These are phyloP conservation scores for Pangasius larnaudii DNA, from an alignment of 2,797 vertebrate species.

Conservation along the genomic window DNA sequence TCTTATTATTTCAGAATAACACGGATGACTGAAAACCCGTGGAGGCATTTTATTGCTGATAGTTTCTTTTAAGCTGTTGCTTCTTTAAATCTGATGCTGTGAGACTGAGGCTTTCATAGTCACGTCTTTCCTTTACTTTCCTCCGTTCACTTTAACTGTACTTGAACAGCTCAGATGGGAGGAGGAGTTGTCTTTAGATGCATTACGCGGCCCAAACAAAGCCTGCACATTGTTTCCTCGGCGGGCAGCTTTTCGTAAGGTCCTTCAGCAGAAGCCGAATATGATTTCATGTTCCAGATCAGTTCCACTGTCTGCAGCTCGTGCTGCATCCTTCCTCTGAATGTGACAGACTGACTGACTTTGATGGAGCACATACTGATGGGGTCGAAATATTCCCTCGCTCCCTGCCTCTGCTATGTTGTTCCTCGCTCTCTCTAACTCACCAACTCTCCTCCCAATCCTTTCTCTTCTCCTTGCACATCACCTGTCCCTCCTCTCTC, in stretches of 20 bases:
- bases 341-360: conserved; percentile 66
- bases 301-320: conserved; percentile 56
- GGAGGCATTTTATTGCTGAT: not conserved
- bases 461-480: conserved; percentile 20
- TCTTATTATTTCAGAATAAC: conserved; percentile 11
- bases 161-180: conserved; percentile 11
- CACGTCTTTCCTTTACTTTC: not conserved
- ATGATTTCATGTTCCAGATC: conserved; percentile 71
- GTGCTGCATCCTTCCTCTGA: conserved; percentile 49
- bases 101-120: not conserved
- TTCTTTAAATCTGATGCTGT: not conserved
- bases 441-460: conserved; percentile 13
- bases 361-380: conserved; percentile 70
- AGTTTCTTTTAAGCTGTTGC: not conserved
- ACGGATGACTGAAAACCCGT: not conserved
- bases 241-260: conserved; percentile 39
- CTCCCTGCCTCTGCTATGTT: conserved; percentile 24
- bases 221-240: conserved; percentile 55
- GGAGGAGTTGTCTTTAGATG: conserved; percentile 4
- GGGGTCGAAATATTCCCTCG: conserved; percentile 54
- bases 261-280: conserved; percentile 55
- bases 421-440: not conserved
- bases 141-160: conserved; percentile 4
- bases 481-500: conserved; percentile 36
- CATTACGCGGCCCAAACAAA: conserved; percentile 45